Evolutionary conservation across 2,113 vertebrate genomes (phyloP), one percentile per base, ranked within the genome.

Genomic region (Sphaerodactylus townsendi): DNA sequence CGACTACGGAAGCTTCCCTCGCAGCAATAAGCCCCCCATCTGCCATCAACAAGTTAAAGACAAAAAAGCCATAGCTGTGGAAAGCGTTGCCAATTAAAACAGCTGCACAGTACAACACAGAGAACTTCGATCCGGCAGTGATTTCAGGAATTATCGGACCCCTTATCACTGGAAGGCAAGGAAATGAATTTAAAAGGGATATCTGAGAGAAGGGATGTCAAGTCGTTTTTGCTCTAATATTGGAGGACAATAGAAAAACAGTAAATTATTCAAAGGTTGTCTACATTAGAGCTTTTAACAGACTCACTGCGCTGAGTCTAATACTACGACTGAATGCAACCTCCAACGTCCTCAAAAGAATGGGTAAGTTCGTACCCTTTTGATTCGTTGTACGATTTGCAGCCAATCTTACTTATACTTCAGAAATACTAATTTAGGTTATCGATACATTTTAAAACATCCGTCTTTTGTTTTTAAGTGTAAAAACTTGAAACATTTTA

Each of bases 261-360:
- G 95, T 94, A 92, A 95, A 95, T 95, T 93, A 95, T 92, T 98
- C 96, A 97, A 96, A 98, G 97, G 96, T 95, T 98, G 94, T 95
- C 96, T 87, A 94, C 93, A 86, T 95, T 97, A 96, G 96, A 98
- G 97, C 97, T 97, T 96, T 97, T 95, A 93, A 97, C 97, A 96
- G 96, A 98, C 97, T 98, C 97, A 97, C 96, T 91, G 96, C 95
- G 96, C 97, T 96, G 97, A 96, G 97, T 97, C 97, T 98, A 95
- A 96, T 96, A 98, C 96, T 97, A 99, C 96, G 98, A 98, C 98
- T 99, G 98, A 99, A 99, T 99, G 98, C 98, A 98, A 97, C 96
- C 98, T 97, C 97, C 97, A 97, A 99, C 98, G 98, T 99, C 95
- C 98, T 98, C 98, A 98, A 98, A 98, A 99, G 98, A 98, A 99